Conservation (phyloP, 2,888 invertebrate species). For the Glaucopsyche alexis region DNA sequence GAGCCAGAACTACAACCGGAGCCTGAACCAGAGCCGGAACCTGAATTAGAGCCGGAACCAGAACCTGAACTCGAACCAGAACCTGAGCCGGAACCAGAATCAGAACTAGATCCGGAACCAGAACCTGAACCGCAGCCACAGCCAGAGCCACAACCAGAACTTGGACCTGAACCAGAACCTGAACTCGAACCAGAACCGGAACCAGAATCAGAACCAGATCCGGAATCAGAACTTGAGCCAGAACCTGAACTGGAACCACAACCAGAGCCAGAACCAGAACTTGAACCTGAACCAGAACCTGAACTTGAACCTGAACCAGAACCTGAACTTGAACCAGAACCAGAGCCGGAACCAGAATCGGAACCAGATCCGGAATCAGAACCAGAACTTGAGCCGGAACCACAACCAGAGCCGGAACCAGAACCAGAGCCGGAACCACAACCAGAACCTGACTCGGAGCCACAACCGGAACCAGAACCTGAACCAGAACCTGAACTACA, state of each 20-base stretch:
- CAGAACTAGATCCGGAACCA: neutral
- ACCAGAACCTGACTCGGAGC: neutral
- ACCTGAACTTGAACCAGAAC: slow-evolving; percentile 57
- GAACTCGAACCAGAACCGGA: neutral
- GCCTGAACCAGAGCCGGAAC: neutral
- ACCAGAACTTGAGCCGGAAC: slow-evolving; percentile 60
- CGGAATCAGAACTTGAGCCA: neutral
- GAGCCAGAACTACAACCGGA: neutral
- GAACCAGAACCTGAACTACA: slow-evolving; percentile 16
- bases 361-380: slow-evolving; percentile 43
- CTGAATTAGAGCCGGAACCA: neutral
- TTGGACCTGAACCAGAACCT: neutral
- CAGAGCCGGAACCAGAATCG: slow-evolving; percentile 54
- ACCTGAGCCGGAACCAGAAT: neutral
- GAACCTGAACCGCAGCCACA: neutral
- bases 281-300: slow-evolving; percentile 48
- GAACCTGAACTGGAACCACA: slow-evolving; percentile 46
- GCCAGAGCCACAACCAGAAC: neutral
- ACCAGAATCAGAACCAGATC: neutral
- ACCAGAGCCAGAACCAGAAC: slow-evolving; percentile 56
- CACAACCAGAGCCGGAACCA: slow-evolving; percentile 47
- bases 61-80: neutral
- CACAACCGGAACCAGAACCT: neutral
- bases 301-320: slow-evolving; percentile 35
- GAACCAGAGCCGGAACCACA: slow-evolving; percentile 13